phyloP scores from a whole-genome alignment of 30 jellyfish, hydroid and myxozoan genomes.

The Aurelia coerulea region DNA sequence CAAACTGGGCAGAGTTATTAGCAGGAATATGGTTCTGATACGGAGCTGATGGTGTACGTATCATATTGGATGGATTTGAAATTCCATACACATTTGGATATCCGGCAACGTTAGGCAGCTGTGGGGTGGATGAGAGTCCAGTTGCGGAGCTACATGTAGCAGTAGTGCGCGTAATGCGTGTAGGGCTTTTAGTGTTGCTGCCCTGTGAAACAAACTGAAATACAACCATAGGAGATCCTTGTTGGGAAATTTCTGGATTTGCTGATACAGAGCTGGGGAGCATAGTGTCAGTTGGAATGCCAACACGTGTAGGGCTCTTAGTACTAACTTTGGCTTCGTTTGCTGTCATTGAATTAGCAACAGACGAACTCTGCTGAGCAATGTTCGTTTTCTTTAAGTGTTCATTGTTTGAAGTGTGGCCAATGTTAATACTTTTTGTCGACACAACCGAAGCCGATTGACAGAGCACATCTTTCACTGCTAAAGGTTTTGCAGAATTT shows the following conservation, averaged over 20 bases:
- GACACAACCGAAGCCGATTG: too few relatives aligned
- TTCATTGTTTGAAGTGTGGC: too few relatives aligned
- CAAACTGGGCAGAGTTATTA: slow-evolving; percentile 45
- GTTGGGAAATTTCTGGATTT: background rate
- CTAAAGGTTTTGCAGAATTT: too few relatives aligned
- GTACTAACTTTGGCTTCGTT: background rate
- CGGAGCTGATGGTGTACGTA: slow-evolving; percentile 31
- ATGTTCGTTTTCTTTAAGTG: too few relatives aligned
- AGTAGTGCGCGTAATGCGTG: background rate
- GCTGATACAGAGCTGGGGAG: background rate
- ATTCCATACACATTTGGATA: slow-evolving; percentile 46
- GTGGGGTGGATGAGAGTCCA: slow-evolving; percentile 2
- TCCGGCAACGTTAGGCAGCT: slow-evolving; percentile 21
- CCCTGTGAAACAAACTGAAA: slow-evolving; percentile 15
- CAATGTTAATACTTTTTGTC: too few relatives aligned
- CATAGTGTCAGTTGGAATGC: background rate
- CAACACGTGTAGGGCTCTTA: background rate
- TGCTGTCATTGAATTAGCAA: too few relatives aligned
- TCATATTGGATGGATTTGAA: slow-evolving; percentile 34
- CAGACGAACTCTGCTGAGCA: too few relatives aligned
- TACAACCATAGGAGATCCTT: slow-evolving; percentile 21
- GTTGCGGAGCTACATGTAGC: background rate
- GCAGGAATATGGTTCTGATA: slow-evolving; percentile 37
- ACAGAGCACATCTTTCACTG: too few relatives aligned
- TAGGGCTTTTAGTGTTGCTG: background rate